Evolutionary conservation across 2,797 vertebrate species (phyloP), one percentile per base, ranked within the genome.

Genomic region (Bufotes viridis): DNA sequence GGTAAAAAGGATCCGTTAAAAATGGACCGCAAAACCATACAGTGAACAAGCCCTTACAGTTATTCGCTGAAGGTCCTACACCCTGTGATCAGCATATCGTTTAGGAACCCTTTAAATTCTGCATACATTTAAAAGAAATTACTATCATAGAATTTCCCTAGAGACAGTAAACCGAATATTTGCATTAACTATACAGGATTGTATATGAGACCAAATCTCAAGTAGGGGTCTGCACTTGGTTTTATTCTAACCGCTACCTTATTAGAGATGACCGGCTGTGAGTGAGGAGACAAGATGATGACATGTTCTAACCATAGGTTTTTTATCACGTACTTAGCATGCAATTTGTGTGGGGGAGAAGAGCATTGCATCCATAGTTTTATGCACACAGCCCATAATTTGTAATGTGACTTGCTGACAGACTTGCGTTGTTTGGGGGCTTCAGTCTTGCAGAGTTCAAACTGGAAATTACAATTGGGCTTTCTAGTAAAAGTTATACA

Each of bases 331-430:
- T 84, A 85, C 82, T 88, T 88, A 88, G 72, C 87, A 81, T 81
- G 87, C 65, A 88, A 88, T 88, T 88, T 88, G 87, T 85, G 82
- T 80, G 76, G 63, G 75, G 87, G 75, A 72, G 87, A 79, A 61
- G 67, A 69, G 34, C 84, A 53, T n/a, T 22, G 88, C 86, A 67
- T 85, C 42, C 75, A 85, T 87, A 82, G 61, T 76, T 85, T 88
- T 80, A 88, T 88, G 81, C 78, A 84, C 74, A 58, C 75, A 85
- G 63, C 82, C 82, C 82, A 79, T 88, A 84, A 88, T 88, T 88
- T 88, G 82, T 83, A 88, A 74, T 84, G 75, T 85, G 87, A 88
- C 65, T 88, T 84, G 82, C 65, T 88, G 87, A 88, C 83, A 88
- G 74, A 69, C 17, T 67, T 72, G 29, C 85, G 63, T 80, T 70